Evolutionary conservation across 1,140 invertebrate genomes (phyloP).

Genomic region (Kradibia gibbosae): DNA sequence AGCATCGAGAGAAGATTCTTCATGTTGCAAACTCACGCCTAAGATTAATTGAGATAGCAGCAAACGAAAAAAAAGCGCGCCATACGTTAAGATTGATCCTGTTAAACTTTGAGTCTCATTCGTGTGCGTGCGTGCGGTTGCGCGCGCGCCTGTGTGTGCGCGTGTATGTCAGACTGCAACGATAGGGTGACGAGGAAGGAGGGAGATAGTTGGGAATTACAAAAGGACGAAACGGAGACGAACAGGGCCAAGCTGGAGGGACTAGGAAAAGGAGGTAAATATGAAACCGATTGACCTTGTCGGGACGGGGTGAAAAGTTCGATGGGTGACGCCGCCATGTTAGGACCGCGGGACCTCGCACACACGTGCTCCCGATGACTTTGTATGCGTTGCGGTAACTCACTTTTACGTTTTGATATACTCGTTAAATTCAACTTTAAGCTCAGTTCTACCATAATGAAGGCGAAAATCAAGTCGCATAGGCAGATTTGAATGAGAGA

Average conservation of each 20-base stretch:
- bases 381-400: background rate
- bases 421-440: constrained; percentile 4
- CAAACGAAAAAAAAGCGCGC: constrained; percentile 16
- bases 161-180: constrained; percentile 20
- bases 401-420: background rate
- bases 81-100: constrained; percentile 26
- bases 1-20: too few species aligned
- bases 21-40: background rate
- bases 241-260: constrained; percentile 11
- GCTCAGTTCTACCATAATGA: background rate
- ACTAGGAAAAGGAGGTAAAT: constrained; percentile 29
- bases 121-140: constrained; percentile 15
- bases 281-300: background rate
- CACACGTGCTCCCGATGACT: background rate
- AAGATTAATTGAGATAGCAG: background rate
- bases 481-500: background rate
- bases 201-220: constrained; percentile 31
- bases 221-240: constrained; percentile 2
- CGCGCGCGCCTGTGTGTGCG: background rate
- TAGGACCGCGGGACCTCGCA: background rate
- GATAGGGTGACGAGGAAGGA: constrained; percentile 10
- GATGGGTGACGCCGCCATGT: constrained; percentile 12
- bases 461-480: background rate
- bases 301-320: background rate
- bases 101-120: background rate